phyloP scores from a whole-genome alignment of 1,140 invertebrate genomes.

The Drosophila punjabiensis region DNA sequence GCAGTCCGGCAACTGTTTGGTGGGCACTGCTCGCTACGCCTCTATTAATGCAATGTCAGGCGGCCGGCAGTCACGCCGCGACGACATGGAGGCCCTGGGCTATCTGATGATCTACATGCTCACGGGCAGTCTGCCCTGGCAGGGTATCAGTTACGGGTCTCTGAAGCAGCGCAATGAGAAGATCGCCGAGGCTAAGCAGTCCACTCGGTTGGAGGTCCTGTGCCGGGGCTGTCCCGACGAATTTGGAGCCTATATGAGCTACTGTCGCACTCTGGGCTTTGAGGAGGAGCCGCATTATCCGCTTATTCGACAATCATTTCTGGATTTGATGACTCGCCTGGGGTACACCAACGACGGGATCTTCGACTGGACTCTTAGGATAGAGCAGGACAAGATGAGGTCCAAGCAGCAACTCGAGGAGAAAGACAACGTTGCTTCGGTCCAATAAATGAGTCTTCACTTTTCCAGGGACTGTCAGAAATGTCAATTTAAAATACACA shows the following conservation, averaged over 20 bases:
- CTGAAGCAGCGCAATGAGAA: conserved; percentile 96
- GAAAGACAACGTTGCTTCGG: conserved; percentile 85
- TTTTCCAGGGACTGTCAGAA: conserved; percentile 56
- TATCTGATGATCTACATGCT: conserved; percentile 98
- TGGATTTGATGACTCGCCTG: conserved; percentile 97
- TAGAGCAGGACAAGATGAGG: background rate
- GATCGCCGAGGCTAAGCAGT: conserved; percentile 98
- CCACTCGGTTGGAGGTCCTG: conserved; percentile 94
- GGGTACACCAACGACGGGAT: conserved; percentile 99
- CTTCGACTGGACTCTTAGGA: conserved; percentile 99
- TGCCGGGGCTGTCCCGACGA: conserved; percentile 97
- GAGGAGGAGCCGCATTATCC: conserved; percentile 98
- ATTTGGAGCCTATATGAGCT: conserved; percentile 98
- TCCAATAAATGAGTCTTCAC: conserved; percentile 15
- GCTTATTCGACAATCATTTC: conserved; percentile 94
- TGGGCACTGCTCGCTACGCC: conserved; percentile 97
- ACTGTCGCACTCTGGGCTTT: conserved; percentile 96
- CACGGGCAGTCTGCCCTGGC: conserved; percentile 96
- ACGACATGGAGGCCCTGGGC: conserved; percentile 97
- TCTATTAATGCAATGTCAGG: conserved; percentile 98
- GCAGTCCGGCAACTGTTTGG: conserved; percentile 96
- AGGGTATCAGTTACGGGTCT: conserved; percentile 93
- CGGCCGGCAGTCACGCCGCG: conserved; percentile 93
- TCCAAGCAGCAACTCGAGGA: conserved; percentile 85
- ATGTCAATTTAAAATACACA: conserved; percentile 75